Conservation (phyloP, 1,140 invertebrate species). For the Mya arenaria region DNA sequence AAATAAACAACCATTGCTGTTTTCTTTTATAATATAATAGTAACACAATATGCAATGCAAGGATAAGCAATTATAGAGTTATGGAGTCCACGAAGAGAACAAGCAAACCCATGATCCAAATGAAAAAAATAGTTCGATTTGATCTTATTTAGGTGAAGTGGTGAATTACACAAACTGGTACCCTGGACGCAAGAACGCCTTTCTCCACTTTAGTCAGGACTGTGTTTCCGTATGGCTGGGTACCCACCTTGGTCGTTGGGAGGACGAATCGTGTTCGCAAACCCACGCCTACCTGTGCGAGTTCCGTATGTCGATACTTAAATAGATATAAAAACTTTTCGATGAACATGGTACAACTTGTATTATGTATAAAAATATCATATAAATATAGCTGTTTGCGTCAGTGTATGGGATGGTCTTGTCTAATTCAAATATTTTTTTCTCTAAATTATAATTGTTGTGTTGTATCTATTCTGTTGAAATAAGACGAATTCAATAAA, state of each 20-base stretch:
- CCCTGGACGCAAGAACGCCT: not conserved
- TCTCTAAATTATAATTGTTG: too few species aligned
- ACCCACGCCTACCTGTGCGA: not conserved
- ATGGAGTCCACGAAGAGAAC: too few species aligned
- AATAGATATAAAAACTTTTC: too few species aligned
- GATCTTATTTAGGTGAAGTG: not conserved
- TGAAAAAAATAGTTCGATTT: not conserved
- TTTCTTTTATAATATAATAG: not conserved
- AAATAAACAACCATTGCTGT: not conserved
- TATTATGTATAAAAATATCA: too few species aligned
- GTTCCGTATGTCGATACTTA: slow-evolving; percentile 13
- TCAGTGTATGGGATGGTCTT: too few species aligned
- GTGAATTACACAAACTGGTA: slow-evolving; percentile 17
- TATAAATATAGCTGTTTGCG: too few species aligned
- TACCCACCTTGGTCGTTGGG: not conserved
- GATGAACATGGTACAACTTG: too few species aligned
- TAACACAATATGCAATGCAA: not conserved
- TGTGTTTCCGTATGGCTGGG: not conserved
- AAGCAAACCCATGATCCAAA: not conserved
- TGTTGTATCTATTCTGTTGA: too few species aligned
- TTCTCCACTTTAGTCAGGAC: not conserved
- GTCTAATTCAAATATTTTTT: too few species aligned
- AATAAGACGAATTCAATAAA: too few species aligned
- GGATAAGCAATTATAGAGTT: not conserved
- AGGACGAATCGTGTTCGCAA: not conserved